Evolutionary conservation across 2,888 invertebrate genomes (phyloP).

Genomic region (Mechanitis messenoides): DNA sequence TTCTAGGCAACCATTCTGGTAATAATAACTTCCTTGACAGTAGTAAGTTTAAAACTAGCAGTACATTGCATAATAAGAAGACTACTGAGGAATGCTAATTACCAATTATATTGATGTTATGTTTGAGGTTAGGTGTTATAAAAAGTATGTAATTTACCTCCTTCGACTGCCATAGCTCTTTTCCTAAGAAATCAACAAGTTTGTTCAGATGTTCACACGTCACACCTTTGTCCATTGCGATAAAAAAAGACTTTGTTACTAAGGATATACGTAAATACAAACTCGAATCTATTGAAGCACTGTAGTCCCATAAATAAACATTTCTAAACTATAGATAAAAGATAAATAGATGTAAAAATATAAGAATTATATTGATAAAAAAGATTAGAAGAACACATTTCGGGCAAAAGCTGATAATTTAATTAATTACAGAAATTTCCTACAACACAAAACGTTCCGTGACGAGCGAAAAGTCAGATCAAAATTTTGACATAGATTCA

Average conservation of each 20-base stretch:
- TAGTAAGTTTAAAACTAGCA: slow-evolving; percentile 17
- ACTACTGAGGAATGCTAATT: slow-evolving; percentile 55
- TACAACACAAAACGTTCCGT: slow-evolving; percentile 66
- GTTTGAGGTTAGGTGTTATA: slow-evolving; percentile 60
- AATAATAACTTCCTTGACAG: slow-evolving; percentile 12
- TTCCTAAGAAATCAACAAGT: slow-evolving; percentile 55
- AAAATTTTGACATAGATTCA: slow-evolving; percentile 20
- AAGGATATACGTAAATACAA: slow-evolving; percentile 48
- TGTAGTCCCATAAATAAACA: slow-evolving; percentile 58
- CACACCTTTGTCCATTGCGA: slow-evolving; percentile 66
- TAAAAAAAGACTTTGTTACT: slow-evolving; percentile 39
- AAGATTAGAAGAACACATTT: slow-evolving; percentile 54
- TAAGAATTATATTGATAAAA: slow-evolving; percentile 34
- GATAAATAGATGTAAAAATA: slow-evolving; percentile 35
- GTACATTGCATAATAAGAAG: slow-evolving; percentile 57
- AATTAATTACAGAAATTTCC: slow-evolving; percentile 71
- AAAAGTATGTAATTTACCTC: slow-evolving; percentile 52
- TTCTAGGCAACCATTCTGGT: slow-evolving; percentile 1
- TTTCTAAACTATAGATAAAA: slow-evolving; percentile 47
- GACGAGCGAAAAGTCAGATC: slow-evolving; percentile 71
- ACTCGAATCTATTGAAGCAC: slow-evolving; percentile 49
- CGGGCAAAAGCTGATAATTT: slow-evolving; percentile 53
- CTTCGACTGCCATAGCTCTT: slow-evolving; percentile 66
- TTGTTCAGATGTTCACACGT: slow-evolving; percentile 72
- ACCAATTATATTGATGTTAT: slow-evolving; percentile 43